Evolutionary conservation across 2,888 invertebrate species (phyloP).

Genomic region (Thera britannica): DNA sequence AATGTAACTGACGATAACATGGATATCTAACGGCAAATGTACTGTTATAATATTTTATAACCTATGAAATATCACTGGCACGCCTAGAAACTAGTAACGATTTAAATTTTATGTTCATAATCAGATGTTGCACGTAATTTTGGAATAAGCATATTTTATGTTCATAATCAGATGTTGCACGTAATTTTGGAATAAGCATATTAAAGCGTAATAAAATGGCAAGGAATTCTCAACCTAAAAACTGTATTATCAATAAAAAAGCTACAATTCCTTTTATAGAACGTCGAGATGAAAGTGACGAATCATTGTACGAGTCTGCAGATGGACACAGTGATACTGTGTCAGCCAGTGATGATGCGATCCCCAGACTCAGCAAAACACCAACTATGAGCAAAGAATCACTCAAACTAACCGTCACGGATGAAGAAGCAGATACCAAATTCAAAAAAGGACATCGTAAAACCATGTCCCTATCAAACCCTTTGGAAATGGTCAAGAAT

Average conservation of each 20-base stretch:
- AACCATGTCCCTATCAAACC: constrained; percentile 80
- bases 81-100: neutral
- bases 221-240: constrained; percentile 26
- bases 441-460: constrained; percentile 76
- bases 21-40: too few species aligned
- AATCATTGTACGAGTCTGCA: constrained; percentile 79
- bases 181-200: neutral
- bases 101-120: neutral
- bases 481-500: constrained; percentile 76
- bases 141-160: too few species aligned
- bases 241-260: constrained; percentile 22
- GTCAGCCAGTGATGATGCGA: constrained; percentile 75
- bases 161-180: neutral
- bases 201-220: constrained; percentile 28
- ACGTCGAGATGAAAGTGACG: constrained; percentile 79
- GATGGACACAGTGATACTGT: constrained; percentile 78
- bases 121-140: neutral
- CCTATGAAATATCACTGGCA: neutral
- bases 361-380: constrained; percentile 70
- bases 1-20: neutral
- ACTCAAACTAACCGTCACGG: constrained; percentile 75
- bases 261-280: constrained; percentile 61
- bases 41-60: neutral
- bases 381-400: constrained; percentile 80
- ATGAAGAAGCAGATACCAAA: constrained; percentile 73